Evolutionary conservation across 2,888 invertebrate genomes (phyloP).

Genomic region (Uropetala carovei): DNA sequence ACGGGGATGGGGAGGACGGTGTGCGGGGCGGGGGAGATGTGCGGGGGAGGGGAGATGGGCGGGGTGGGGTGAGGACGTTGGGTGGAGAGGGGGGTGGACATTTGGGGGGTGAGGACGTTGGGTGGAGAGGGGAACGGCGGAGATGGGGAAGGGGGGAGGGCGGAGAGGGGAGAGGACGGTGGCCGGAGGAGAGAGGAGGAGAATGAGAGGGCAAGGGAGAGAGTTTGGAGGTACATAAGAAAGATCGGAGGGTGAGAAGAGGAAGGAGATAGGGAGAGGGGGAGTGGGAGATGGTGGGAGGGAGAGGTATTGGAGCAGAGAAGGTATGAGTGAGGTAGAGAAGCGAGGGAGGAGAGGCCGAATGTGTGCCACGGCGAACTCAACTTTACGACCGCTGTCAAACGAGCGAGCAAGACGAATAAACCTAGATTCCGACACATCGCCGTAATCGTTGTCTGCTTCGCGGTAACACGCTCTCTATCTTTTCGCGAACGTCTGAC

Average conservation of each 20-base stretch:
- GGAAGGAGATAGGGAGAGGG: no score
- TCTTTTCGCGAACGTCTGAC: not conserved
- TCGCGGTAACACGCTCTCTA: not conserved
- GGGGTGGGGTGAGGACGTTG: not conserved
- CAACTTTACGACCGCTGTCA: constrained; percentile 12
- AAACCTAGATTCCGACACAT: not conserved
- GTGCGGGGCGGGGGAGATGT: not conserved
- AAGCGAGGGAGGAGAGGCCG: not conserved
- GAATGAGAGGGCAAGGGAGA: not conserved
- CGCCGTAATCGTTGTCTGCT: not conserved
- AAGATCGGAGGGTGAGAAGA: no score
- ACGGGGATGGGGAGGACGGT: no score
- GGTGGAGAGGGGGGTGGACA: not conserved
- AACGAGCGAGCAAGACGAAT: not conserved
- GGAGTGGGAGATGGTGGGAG: no score
- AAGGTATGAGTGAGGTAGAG: not conserved
- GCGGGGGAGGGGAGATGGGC: not conserved
- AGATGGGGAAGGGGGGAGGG: not conserved
- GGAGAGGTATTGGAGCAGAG: no score
- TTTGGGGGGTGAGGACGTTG: not conserved
- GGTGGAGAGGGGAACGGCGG: not conserved
- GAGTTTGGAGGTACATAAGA: no score
- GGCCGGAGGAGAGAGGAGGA: not conserved
- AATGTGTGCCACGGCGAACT: not conserved
- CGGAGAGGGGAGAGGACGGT: not conserved